Percentiles rank a stretch among this genome's conserved stretches.
phyloP scores from a whole-genome alignment of 1,140 invertebrate species.

The Heliconius hewitsoni region DNA sequence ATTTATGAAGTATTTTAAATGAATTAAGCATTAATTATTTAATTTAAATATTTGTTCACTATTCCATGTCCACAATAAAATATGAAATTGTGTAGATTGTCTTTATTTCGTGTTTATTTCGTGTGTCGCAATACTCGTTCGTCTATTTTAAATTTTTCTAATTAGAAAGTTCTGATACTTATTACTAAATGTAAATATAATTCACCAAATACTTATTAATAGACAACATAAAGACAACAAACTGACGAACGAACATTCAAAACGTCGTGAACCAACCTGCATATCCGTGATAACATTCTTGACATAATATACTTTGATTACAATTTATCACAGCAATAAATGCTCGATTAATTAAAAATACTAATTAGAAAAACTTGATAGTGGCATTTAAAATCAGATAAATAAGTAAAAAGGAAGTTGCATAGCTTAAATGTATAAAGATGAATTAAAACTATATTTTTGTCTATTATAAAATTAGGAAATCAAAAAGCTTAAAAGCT shows the following conservation, averaged over 20 bases:
- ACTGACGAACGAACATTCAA: conserved; percentile 8
- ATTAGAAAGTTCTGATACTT: background rate
- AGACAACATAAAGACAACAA: background rate
- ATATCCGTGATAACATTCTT: conserved; percentile 19
- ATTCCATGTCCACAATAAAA: too few relatives aligned
- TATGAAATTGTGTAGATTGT: too few relatives aligned
- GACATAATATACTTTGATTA: conserved; percentile 28
- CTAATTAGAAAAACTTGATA: background rate
- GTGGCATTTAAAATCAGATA: background rate
- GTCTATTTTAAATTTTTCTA: background rate
- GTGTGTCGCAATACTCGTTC: background rate
- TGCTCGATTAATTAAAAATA: conserved; percentile 20
- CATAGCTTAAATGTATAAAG: too few relatives aligned
- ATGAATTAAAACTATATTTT: too few relatives aligned
- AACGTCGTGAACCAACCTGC: conserved; percentile 18
- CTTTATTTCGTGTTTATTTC: background rate
- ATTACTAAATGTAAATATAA: background rate
- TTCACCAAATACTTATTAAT: background rate
- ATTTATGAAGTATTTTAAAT: too few relatives aligned
- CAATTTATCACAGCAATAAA: conserved; percentile 26
- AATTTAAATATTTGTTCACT: too few relatives aligned
- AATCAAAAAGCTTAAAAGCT: too few relatives aligned
- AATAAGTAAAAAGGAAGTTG: background rate
- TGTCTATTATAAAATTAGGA: too few relatives aligned
- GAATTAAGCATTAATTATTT: too few relatives aligned